Evolutionary conservation across 2,888 invertebrate species (phyloP).

Genomic region (Cheilosia grossa): DNA sequence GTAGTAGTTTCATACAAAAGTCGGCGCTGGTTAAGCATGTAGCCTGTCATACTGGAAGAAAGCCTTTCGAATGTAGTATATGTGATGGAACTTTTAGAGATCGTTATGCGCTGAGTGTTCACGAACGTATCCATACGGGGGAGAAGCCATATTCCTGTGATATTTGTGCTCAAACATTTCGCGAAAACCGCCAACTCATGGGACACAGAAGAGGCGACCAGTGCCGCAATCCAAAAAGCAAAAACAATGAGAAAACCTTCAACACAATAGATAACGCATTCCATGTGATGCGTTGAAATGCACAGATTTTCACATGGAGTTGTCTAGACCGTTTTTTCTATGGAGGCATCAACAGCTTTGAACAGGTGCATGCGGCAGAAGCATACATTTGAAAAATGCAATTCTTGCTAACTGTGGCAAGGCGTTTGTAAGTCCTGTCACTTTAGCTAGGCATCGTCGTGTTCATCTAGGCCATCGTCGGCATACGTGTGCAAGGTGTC

Average conservation of each 20-base stretch:
- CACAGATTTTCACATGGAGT: too few species aligned
- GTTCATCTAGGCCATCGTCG: background rate
- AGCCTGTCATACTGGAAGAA: slow-evolving; percentile 9
- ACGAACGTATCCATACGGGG: slow-evolving; percentile 73
- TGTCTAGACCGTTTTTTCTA: too few species aligned
- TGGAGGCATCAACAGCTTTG: too few species aligned
- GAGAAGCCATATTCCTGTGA: slow-evolving; percentile 73
- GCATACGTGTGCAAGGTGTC: background rate
- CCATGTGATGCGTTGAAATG: too few species aligned
- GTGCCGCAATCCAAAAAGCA: too few species aligned
- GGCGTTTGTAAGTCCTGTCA: background rate
- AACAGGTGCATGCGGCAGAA: background rate
- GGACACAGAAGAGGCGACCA: background rate
- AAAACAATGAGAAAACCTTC: background rate
- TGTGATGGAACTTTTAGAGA: slow-evolving; percentile 5
- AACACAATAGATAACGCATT: too few species aligned
- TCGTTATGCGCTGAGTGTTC: slow-evolving; percentile 9
- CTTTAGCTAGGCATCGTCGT: slow-evolving; percentile 3
- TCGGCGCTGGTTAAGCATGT: slow-evolving; percentile 49
- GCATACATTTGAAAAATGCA: background rate
- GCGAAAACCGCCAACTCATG: background rate
- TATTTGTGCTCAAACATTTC: slow-evolving; percentile 42
- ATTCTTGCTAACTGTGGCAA: background rate
- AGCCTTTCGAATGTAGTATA: slow-evolving; percentile 5
- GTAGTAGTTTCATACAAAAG: slow-evolving; percentile 64